Evolutionary conservation across 2,113 vertebrate species (phyloP).

Genomic region (Micronycteris hirsuta): DNA sequence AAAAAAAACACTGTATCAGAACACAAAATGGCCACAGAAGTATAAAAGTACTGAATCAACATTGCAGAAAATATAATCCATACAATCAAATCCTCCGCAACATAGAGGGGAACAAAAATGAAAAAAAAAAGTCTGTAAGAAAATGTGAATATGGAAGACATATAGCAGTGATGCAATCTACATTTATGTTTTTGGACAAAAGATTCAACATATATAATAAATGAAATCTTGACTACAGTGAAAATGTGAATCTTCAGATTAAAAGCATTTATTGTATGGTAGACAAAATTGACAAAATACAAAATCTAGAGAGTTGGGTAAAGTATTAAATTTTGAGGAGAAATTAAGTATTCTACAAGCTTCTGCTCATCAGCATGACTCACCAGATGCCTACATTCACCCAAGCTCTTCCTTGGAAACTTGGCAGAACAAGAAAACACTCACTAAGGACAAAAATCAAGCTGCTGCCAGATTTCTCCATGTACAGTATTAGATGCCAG

Average conservation of each 20-base stretch:
- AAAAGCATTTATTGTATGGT: background rate
- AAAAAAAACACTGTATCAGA: background rate
- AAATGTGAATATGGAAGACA: background rate
- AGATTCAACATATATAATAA: conserved; percentile 22
- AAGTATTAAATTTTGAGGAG: background rate
- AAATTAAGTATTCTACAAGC: background rate
- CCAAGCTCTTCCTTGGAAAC: background rate
- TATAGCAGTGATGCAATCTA: background rate
- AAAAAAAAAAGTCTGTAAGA: background rate
- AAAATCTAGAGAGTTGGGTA: background rate
- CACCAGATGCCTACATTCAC: background rate
- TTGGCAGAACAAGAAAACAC: background rate
- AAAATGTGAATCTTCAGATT: background rate
- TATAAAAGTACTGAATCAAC: background rate
- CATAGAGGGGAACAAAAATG: background rate
- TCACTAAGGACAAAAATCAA: background rate
- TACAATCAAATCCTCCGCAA: background rate
- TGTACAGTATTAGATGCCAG: background rate
- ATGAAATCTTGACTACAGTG: background rate
- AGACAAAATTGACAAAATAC: background rate
- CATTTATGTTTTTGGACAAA: background rate
- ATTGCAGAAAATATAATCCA: background rate
- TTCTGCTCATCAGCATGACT: background rate
- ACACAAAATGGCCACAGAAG: background rate
- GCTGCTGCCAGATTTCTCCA: background rate